These are phyloP conservation scores for Amphiprion clarkii DNA, from an alignment of 2,797 vertebrate genomes.

Conservation along the genomic window DNA sequence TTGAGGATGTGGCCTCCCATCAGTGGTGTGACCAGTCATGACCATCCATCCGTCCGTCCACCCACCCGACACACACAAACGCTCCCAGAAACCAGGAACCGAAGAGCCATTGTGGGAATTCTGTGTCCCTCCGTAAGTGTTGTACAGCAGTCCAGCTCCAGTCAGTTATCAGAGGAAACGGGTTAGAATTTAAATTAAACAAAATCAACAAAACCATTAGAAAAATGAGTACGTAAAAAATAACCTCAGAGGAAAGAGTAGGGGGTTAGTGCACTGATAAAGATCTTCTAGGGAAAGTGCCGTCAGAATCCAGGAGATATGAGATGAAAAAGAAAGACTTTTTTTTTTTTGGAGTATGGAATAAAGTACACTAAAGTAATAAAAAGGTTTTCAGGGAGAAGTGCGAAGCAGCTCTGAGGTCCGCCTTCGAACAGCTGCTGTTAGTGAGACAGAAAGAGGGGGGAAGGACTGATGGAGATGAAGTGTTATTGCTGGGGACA, in stretches of 20 bases:
- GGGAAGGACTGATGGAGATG: slow-evolving; percentile 32
- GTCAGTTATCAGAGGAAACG: slow-evolving; percentile 43
- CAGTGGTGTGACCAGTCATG: slow-evolving; percentile 26
- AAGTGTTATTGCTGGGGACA: slow-evolving; percentile 80
- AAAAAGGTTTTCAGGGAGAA: slow-evolving; percentile 35
- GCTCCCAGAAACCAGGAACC: slow-evolving; percentile 38
- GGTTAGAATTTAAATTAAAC: slow-evolving; percentile 58
- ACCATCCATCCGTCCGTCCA: slow-evolving; percentile 4
- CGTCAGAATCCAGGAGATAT: slow-evolving; percentile 15
- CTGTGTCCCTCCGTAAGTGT: slow-evolving; percentile 47
- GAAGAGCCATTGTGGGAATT: slow-evolving; percentile 26
- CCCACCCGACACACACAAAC: slow-evolving; percentile 28
- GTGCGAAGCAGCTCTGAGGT: slow-evolving; percentile 65
- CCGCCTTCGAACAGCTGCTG: slow-evolving; percentile 43
- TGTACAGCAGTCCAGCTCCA: slow-evolving; percentile 70
- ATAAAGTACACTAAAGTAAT: slow-evolving; percentile 19
- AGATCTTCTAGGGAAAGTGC: slow-evolving; percentile 43
- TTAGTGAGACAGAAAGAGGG: slow-evolving; percentile 43
- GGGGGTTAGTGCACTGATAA: slow-evolving; percentile 54
- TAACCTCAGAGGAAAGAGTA: slow-evolving; percentile 18
- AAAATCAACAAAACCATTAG: slow-evolving; percentile 43
- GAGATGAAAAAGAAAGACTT: neutral
- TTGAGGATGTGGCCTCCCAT: slow-evolving; percentile 39
- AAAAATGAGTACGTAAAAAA: slow-evolving; percentile 46
- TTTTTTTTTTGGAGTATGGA: neutral